Evolutionary conservation across 2,797 vertebrate genomes (phyloP).

Genomic region (Poliocrania exsul): DNA sequence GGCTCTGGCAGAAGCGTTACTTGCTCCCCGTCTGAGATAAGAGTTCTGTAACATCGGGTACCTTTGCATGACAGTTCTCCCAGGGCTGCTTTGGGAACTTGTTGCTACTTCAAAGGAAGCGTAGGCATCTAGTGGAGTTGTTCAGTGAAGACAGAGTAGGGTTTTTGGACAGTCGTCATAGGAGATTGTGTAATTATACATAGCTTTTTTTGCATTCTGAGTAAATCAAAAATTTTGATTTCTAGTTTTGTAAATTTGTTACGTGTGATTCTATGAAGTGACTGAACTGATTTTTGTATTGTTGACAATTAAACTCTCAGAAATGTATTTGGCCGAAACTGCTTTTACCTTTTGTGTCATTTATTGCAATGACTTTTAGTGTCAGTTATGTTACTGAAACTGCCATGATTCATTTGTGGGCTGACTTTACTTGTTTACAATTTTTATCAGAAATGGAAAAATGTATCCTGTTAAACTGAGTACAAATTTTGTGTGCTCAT

Average conservation of each 20-base stretch:
- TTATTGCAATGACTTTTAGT: not conserved
- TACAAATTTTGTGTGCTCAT: not conserved
- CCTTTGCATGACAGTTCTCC: not conserved
- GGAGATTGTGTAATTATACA: not conserved
- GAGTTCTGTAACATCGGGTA: not conserved
- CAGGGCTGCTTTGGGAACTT: not conserved
- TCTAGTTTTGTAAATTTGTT: not conserved
- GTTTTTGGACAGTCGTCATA: not conserved
- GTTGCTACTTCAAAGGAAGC: not conserved
- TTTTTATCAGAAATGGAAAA: not conserved
- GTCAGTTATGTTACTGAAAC: not conserved
- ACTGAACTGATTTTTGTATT: not conserved
- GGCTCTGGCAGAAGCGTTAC: not conserved
- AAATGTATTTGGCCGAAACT: not conserved
- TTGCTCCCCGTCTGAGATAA: not conserved
- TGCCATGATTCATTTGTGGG: not conserved
- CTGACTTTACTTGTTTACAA: not conserved
- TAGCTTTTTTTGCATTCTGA: not conserved
- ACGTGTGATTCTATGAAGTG: not conserved
- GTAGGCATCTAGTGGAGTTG: not conserved
- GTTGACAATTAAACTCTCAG: not conserved
- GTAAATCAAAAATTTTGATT: not conserved
- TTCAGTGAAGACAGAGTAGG: not conserved
- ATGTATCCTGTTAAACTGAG: not conserved
- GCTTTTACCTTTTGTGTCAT: not conserved